These are phyloP conservation scores for Hafferia zeledoni DNA, from an alignment of 2,797 vertebrate genomes.

Conservation along the genomic window DNA sequence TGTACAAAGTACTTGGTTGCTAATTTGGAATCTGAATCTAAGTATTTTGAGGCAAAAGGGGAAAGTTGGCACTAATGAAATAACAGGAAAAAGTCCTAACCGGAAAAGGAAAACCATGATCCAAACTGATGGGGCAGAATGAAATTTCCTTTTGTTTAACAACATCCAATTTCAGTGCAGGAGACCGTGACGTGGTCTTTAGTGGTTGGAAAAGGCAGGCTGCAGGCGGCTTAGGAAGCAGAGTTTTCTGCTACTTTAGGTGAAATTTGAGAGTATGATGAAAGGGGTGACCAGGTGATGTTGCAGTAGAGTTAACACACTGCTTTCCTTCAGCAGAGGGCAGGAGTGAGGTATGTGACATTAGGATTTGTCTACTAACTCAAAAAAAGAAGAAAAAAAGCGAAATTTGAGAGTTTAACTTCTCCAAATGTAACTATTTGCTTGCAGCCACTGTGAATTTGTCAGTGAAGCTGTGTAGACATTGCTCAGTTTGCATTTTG, in stretches of 20 bases:
- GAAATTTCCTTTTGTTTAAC: slow-evolving; percentile 12
- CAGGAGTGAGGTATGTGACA: neutral
- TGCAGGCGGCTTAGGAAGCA: neutral
- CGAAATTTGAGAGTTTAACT: neutral
- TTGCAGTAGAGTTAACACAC: neutral
- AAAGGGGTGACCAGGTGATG: neutral
- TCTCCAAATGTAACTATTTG: neutral
- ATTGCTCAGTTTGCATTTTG: neutral
- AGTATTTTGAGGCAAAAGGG: neutral
- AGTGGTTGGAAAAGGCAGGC: neutral
- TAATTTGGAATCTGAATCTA: neutral
- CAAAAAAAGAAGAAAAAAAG: fast-evolving
- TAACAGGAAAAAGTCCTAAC: neutral
- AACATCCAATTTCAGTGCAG: neutral
- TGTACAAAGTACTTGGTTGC: neutral
- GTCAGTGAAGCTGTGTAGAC: neutral
- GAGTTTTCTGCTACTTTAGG: neutral
- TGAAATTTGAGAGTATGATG: neutral
- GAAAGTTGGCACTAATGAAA: neutral
- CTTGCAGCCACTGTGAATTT: neutral
- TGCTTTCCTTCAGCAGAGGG: slow-evolving; percentile 9
- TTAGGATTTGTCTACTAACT: neutral
- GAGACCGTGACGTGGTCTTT: neutral
- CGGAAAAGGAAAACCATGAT: fast-evolving
- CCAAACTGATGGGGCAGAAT: slow-evolving; percentile 19